Conservation (phyloP, 2,113 vertebrate species). For the Natator depressus region DNA sequence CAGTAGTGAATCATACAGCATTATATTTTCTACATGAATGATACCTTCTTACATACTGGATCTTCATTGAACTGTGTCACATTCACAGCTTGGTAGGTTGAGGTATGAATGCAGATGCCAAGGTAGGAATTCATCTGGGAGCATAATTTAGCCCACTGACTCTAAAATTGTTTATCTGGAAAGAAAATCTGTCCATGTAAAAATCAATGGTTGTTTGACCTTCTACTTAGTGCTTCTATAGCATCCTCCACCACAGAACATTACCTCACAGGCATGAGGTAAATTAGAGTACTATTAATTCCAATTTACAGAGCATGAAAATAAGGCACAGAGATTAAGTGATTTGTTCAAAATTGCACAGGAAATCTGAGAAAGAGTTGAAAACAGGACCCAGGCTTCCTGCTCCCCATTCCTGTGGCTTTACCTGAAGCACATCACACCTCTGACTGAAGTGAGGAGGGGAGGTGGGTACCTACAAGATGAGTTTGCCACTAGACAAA, state of each 20-base stretch:
- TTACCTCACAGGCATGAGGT: fast-evolving
- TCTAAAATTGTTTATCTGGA: fast-evolving
- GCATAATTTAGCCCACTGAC: fast-evolving
- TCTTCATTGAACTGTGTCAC: fast-evolving
- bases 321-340: fast-evolving
- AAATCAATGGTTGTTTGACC: not conserved
- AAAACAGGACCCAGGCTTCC: constrained; percentile 29
- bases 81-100: fast-evolving
- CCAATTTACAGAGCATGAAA: fast-evolving
- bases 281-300: fast-evolving
- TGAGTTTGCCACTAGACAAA: not conserved
- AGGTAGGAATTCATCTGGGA: fast-evolving
- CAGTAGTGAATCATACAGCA: fast-evolving
- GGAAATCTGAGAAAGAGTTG: not conserved
- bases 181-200: fast-evolving
- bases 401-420: not conserved
- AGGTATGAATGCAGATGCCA: fast-evolving
- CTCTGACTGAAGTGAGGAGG: not conserved
- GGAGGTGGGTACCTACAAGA: fast-evolving
- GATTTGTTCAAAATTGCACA: fast-evolving
- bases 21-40: fast-evolving
- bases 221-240: fast-evolving
- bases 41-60: fast-evolving
- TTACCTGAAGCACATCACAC: not conserved
- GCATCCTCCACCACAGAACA: fast-evolving